Base-by-base conservation (phyloP, 2,797 vertebrate species). In the Melanotaenia trifasciata region DNA sequence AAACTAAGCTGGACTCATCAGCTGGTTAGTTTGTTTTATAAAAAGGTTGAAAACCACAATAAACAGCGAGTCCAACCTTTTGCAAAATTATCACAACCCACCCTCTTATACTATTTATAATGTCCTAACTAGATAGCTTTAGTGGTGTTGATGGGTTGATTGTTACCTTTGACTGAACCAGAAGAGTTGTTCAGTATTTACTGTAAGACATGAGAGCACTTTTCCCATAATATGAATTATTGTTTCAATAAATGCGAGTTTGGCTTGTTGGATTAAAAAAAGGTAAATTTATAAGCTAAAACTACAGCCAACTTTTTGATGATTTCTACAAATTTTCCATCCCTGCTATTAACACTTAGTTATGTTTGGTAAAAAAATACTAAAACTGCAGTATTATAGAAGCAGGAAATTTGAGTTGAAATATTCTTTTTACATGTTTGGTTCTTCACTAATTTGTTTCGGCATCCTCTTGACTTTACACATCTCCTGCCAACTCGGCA, bases 361-460 rank as follows among this genome's bases (percentile, higher is more conserved):
- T 54, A 14, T 18, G 32, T 45, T 63, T 26, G 32, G 7, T 0
- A 20, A 56, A 56, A 32, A 43, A 53, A 12, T 1, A 53, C 3
- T 38, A 14, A 45, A 57, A 45, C 12, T 32, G 28, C 18, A 30
- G 30, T 28, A 61, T 61, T 26, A 10, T 22, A 10, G 8, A 53
- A 59, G 36, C 4, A 40, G 6, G 16, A 3, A 20, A 59, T 61
- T 11, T 32, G 2, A 61, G 28, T 32, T 40, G 3, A 50, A 74
- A 69, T 38, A 1, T 43, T 67, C 70, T 50, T 57, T 28, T 11
- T 88, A 92, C 90, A 63, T 84, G 86, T 86, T 56, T 20, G 58
- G 64, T 16, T 84, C 81, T 63, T 68, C 38, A 0, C 5, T 47
- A 0, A 6, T 68, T 68, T 84, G 78, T 22, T 54, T 68, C 1